Base-by-base conservation (phyloP, 1,140 invertebrate genomes). In the Drosophila miranda region DNA sequence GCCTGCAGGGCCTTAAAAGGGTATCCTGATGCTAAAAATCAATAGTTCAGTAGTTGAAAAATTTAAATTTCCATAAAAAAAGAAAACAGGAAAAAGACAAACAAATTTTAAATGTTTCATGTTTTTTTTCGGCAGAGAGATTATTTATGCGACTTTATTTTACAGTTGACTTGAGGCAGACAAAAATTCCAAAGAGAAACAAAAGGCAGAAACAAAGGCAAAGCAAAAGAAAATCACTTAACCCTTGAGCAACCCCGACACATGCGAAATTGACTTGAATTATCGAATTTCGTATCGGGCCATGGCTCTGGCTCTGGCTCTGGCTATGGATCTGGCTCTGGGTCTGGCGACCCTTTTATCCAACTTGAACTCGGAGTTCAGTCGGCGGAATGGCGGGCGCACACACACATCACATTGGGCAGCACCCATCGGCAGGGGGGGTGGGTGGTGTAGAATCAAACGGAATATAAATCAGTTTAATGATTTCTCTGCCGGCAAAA, bases 401-500 rank as follows among this genome's bases (percentile, higher is more conserved):
- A 44, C 52, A 43, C 50, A 34, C 50, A 52, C 52, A 54, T 30
- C 51, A 53, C 51, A 49, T 26, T 26, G 23, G 23, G 4, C 23
- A 26, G 23, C 51, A 73, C 59, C 56, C 19, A 1, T 2, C 19
- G 19, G 19, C 19, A 19, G 61, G 50, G 53, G 52, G 71, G 53
- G 38, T 21, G 46, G 57, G 52, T 64, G 53, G 38, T 16, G 49
- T 34, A 49, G 72, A 75, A 80, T 80, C 77, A 80, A 80, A 80
- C 77, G 77, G 77, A 81, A 81, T 81, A 81, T 81, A 81, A 81
- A 81, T 81, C 78, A 81, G 78, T 81, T 80, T 76, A 81, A 81
- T 81, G 73, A 76, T 81, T 81, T 77, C 71, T 68, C 66, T 77
- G 77, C 77, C 77, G 75, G 72, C 16, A 74, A 70, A 70, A 79